A percentile compares a stretch with the other conserved stretches of the same genome.
Evolutionary conservation across 2,888 invertebrate species (phyloP).

Genomic region (Dusona sp.): DNA sequence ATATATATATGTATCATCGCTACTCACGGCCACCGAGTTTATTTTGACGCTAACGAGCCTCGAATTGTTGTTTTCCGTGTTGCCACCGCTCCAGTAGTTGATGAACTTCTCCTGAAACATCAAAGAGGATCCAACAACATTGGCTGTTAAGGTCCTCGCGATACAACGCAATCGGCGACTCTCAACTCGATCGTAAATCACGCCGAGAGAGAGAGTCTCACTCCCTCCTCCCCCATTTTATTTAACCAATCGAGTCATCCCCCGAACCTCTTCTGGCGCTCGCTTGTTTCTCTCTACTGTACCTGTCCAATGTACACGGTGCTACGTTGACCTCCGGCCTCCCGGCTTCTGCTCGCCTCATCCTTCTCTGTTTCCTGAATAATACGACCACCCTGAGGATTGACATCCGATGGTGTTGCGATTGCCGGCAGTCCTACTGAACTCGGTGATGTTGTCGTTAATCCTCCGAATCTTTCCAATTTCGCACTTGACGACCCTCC

Average conservation of each 20-base stretch:
- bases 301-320: slow-evolving; percentile 84
- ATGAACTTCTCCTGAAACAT: slow-evolving; percentile 82
- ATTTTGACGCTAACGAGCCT: slow-evolving; percentile 80
- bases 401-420: slow-evolving; percentile 76
- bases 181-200: slow-evolving; percentile 72
- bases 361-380: slow-evolving; percentile 80
- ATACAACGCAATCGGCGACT: slow-evolving; percentile 60
- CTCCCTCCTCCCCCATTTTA: slow-evolving; percentile 4
- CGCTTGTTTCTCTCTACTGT: slow-evolving; percentile 66
- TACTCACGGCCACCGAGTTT: slow-evolving; percentile 82
- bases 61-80: slow-evolving; percentile 76
- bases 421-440: slow-evolving; percentile 72
- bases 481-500: slow-evolving; percentile 66
- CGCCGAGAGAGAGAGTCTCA: slow-evolving; percentile 55
- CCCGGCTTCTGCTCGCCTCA: slow-evolving; percentile 79
- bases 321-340: slow-evolving; percentile 81
- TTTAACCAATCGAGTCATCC: slow-evolving; percentile 38
- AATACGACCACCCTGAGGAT: slow-evolving; percentile 80
- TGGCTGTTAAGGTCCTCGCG: slow-evolving; percentile 64
- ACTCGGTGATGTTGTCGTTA: slow-evolving; percentile 53
- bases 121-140: slow-evolving; percentile 69
- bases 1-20: slow-evolving; percentile 1
- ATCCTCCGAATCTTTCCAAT: slow-evolving; percentile 54
- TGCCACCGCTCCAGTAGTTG: slow-evolving; percentile 81
- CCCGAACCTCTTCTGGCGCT: slow-evolving; percentile 23